Conservation (phyloP, 2,888 invertebrate genomes). For the Cantharis rufa region DNA sequence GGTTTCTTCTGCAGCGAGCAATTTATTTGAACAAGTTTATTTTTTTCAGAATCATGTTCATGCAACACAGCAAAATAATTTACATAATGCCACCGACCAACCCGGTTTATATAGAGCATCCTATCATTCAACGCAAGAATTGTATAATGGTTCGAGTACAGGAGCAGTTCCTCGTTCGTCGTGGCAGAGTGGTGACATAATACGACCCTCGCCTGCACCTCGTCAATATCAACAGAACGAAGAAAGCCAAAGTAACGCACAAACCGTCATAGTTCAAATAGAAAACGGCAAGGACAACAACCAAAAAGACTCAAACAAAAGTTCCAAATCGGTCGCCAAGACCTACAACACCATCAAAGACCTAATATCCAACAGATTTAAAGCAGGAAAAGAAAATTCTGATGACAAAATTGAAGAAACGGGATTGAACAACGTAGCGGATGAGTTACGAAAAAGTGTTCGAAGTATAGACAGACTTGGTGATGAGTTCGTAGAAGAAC, state of each 20-base stretch:
- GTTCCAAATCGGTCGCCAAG: conserved; percentile 71
- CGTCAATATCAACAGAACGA: conserved; percentile 48
- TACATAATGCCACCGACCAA: conserved; percentile 57
- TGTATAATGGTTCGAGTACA: conserved; percentile 51
- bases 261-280: conserved; percentile 62
- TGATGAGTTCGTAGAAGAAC: conserved; percentile 57
- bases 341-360: conserved; percentile 83
- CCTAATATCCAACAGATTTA: conserved; percentile 80
- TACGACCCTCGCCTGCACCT: conserved; percentile 35
- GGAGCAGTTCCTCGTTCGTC: conserved; percentile 51
- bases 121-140: conserved; percentile 60
- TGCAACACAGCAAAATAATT: conserved; percentile 56
- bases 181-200: conserved; percentile 49
- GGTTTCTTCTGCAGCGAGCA: background rate
- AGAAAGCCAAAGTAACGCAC: conserved; percentile 46
- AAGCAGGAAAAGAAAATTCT: conserved; percentile 63
- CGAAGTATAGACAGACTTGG: conserved; percentile 41
- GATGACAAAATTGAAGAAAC: conserved; percentile 64
- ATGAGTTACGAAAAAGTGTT: conserved; percentile 57
- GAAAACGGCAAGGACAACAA: conserved; percentile 64
- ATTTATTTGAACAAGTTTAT: conserved; percentile 6
- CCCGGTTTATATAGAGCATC: conserved; percentile 60
- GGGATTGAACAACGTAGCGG: conserved; percentile 65
- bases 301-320: conserved; percentile 61
- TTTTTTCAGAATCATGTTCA: conserved; percentile 52